phyloP scores from a whole-genome alignment of 1,140 invertebrate genomes.

The Drosophila neocordata region DNA sequence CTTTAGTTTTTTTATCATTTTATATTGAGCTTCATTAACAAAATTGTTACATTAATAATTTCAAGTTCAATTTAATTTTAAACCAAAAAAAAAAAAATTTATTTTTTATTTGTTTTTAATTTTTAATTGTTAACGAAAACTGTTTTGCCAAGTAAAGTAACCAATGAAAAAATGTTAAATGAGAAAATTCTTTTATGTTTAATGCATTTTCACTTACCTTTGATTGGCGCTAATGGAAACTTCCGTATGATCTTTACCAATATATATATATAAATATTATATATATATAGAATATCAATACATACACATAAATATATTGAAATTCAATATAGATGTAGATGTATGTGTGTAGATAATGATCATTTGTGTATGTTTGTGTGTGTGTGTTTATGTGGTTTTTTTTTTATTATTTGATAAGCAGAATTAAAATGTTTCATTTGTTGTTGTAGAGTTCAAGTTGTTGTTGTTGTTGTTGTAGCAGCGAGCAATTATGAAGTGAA shows the following conservation, averaged over 20 bases:
- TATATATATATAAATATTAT: slow-evolving; percentile 23
- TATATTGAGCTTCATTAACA: too few relatives aligned
- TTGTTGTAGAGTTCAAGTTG: slow-evolving; percentile 40
- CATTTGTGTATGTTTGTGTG: not conserved
- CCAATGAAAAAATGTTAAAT: not conserved
- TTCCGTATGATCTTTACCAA: slow-evolving; percentile 79
- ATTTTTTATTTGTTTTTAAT: too few relatives aligned
- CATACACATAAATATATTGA: not conserved
- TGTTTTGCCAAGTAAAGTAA: not conserved
- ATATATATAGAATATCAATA: not conserved
- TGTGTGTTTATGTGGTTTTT: not conserved
- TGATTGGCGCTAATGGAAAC: slow-evolving; percentile 76
- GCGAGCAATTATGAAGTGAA: slow-evolving; percentile 8
- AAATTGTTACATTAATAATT: not conserved
- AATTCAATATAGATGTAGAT: not conserved
- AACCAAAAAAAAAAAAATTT: too few relatives aligned
- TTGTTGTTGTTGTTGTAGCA: slow-evolving; percentile 35
- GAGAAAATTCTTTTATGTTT: not conserved
- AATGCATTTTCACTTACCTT: slow-evolving; percentile 64
- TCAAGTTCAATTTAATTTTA: not conserved
- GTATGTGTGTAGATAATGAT: too few relatives aligned
- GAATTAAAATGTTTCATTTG: slow-evolving; percentile 3
- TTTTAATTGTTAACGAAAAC: not conserved
- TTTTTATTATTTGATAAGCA: not conserved
- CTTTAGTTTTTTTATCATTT: too few relatives aligned